Conservation (phyloP, 2,113 vertebrate genomes). For the Daphoenositta chrysoptera region DNA sequence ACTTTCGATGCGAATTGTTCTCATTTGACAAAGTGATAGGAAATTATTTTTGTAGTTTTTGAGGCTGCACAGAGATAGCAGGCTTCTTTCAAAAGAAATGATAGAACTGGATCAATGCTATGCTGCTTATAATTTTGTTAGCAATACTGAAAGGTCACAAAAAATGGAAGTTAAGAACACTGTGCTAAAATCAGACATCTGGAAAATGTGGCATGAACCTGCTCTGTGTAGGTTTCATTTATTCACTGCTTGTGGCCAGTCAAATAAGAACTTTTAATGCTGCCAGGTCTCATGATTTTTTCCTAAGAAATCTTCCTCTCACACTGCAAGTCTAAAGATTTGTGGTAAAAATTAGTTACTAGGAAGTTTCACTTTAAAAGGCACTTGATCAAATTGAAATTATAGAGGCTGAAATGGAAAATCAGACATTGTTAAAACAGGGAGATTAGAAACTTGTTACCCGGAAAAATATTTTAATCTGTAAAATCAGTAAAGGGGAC, state of each 20-base stretch:
- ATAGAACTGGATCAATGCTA: background rate
- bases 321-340: background rate
- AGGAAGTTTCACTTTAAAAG: background rate
- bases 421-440: background rate
- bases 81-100: background rate
- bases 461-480: background rate
- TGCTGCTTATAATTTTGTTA: background rate
- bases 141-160: background rate
- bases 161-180: background rate
- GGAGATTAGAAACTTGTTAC: background rate
- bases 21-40: background rate
- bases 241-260: background rate
- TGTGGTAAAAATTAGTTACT: background rate
- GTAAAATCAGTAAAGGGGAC: background rate
- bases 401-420: background rate
- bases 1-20: background rate
- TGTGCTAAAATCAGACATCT: background rate
- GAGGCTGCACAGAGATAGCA: background rate
- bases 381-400: background rate
- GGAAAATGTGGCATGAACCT: background rate
- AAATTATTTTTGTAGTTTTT: background rate
- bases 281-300: background rate
- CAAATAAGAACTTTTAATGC: background rate
- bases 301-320: background rate
- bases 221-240: background rate